Evolutionary conservation across 1,140 invertebrate species (phyloP).

Genomic region (Philopotamus ludificatus): DNA sequence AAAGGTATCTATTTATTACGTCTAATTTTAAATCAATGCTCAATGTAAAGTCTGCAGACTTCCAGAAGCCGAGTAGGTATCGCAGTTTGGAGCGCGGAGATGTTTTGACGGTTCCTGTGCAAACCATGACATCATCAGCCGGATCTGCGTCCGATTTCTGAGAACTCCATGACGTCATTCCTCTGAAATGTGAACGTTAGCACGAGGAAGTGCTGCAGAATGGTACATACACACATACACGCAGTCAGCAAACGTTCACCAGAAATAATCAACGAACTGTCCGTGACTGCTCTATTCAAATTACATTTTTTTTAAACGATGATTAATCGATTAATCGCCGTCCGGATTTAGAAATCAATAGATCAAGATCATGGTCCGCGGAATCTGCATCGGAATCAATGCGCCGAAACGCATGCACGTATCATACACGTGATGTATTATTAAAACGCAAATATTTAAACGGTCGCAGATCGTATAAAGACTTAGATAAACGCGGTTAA

Average conservation of each 20-base stretch:
- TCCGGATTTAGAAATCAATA: too few relatives aligned
- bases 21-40: neutral
- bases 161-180: slow-evolving; percentile 33
- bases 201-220: slow-evolving; percentile 28
- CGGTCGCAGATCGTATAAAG: too few relatives aligned
- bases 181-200: slow-evolving; percentile 28
- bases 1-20: too few relatives aligned
- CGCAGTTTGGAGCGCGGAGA: neutral
- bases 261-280: neutral
- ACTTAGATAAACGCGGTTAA: too few relatives aligned
- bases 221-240: too few relatives aligned
- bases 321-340: too few relatives aligned
- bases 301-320: too few relatives aligned
- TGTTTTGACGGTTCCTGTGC: slow-evolving; percentile 10
- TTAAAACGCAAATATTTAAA: too few relatives aligned
- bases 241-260: neutral
- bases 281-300: neutral
- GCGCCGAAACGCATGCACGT: too few relatives aligned
- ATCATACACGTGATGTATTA: too few relatives aligned
- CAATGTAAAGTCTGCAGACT: neutral
- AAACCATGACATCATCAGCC: slow-evolving; percentile 31
- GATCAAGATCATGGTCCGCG: too few relatives aligned
- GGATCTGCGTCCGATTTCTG: slow-evolving; percentile 38
- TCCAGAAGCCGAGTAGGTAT: neutral
- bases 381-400: too few relatives aligned